A percentile compares a stretch with the other conserved stretches of the same genome.
Evolutionary conservation across 1,140 invertebrate species (phyloP).

Genomic region (Lordiphosa stackelbergi): DNA sequence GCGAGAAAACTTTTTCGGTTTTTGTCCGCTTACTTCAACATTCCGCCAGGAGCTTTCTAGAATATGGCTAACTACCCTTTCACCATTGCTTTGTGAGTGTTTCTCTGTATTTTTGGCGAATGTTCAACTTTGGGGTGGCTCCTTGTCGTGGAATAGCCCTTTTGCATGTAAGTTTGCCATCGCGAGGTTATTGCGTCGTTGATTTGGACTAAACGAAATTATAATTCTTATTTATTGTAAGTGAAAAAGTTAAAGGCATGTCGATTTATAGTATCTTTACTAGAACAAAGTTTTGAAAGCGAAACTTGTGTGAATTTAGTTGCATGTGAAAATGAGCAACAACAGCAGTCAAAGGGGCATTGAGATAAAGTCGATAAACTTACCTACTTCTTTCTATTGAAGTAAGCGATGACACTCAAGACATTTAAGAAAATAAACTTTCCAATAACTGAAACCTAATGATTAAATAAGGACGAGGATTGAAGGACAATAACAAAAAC

Average conservation of each 20-base stretch:
- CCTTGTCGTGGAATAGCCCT: constrained; percentile 40
- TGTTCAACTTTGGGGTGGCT: constrained; percentile 51
- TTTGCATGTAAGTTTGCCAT: constrained; percentile 60
- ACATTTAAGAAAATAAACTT: no score
- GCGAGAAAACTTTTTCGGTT: constrained; percentile 62
- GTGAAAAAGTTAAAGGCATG: constrained; percentile 48
- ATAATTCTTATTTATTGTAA: constrained; percentile 70
- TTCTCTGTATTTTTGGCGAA: constrained; percentile 35
- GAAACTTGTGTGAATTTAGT: no score
- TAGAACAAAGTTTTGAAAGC: no score
- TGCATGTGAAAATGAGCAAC: no score
- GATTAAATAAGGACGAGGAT: no score
- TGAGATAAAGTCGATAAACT: no score
- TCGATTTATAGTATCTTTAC: constrained; percentile 17
- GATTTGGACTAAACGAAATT: constrained; percentile 69
- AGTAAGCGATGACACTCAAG: no score
- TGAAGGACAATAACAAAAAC: no score
- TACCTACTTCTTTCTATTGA: no score
- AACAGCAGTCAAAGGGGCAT: no score
- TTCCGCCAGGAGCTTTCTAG: constrained; percentile 11
- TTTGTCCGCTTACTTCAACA: constrained; percentile 28
- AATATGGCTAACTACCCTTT: constrained; percentile 40
- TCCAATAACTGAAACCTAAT: no score
- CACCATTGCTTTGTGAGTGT: constrained; percentile 19
- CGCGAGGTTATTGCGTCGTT: constrained; percentile 65